Conservation (phyloP, 2,888 invertebrate genomes). For the Lycaena phlaeas region DNA sequence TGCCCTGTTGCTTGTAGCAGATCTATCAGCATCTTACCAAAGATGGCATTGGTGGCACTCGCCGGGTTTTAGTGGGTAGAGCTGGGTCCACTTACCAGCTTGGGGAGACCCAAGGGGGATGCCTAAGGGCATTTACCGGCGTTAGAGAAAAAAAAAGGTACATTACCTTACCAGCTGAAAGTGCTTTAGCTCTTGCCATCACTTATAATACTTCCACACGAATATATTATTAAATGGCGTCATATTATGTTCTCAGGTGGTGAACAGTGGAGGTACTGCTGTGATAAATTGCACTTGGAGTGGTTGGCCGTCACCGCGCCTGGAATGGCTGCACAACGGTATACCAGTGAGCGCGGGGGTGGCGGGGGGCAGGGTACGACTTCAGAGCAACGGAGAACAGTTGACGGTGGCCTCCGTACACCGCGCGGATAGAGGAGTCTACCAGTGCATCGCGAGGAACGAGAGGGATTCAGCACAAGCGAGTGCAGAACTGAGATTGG, state of each 20-base stretch:
- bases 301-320: slow-evolving; percentile 80
- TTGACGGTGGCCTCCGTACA: slow-evolving; percentile 72
- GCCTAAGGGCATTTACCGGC: too few relatives aligned
- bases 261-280: slow-evolving; percentile 88
- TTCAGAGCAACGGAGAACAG: slow-evolving; percentile 45
- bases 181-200: too few relatives aligned
- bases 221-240: too few relatives aligned
- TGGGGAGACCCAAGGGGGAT: too few relatives aligned
- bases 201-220: too few relatives aligned
- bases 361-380: slow-evolving; percentile 47
- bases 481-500: slow-evolving; percentile 83
- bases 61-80: too few relatives aligned
- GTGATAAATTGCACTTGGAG: slow-evolving; percentile 88
- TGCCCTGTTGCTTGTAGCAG: too few relatives aligned
- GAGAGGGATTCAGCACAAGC: slow-evolving; percentile 86
- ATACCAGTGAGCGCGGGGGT: slow-evolving; percentile 70
- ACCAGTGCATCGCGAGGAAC: slow-evolving; percentile 89
- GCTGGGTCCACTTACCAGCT: too few relatives aligned
- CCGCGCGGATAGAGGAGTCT: slow-evolving; percentile 87
- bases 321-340: slow-evolving; percentile 85
- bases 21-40: too few relatives aligned
- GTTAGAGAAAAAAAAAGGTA: too few relatives aligned
- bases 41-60: too few relatives aligned
- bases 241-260: slow-evolving; percentile 67
- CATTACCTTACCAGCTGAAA: too few relatives aligned